These are phyloP conservation scores for Villa cingulata DNA, from an alignment of 2,888 invertebrate species.

Conservation along the genomic window DNA sequence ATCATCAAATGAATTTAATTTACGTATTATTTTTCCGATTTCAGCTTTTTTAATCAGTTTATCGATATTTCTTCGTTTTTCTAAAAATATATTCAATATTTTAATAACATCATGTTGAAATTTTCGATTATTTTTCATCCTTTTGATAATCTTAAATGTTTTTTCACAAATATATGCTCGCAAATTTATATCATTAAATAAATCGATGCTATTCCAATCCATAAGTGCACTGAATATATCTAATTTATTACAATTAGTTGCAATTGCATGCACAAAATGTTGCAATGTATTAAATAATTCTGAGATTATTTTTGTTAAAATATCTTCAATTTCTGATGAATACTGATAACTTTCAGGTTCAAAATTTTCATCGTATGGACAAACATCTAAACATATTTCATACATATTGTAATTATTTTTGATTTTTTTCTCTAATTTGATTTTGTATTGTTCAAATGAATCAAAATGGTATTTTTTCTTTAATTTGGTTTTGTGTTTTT, in stretches of 20 bases:
- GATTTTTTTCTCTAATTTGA: slow-evolving; percentile 7
- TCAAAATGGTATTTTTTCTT: no score
- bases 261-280: no score
- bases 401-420: slow-evolving; percentile 18
- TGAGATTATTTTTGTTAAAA: slow-evolving; percentile 21
- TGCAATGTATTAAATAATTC: slow-evolving; percentile 24
- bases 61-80: slow-evolving; percentile 21
- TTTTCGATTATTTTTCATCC: slow-evolving; percentile 18
- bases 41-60: slow-evolving; percentile 20
- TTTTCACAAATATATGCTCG: slow-evolving; percentile 23
- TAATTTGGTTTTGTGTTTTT: no score
- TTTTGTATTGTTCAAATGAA: slow-evolving; percentile 18
- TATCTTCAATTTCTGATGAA: slow-evolving; percentile 16
- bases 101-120: slow-evolving; percentile 23
- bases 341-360: not conserved
- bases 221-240: slow-evolving; percentile 25
- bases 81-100: slow-evolving; percentile 21
- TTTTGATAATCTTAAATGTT: slow-evolving; percentile 20
- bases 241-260: no score
- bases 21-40: slow-evolving; percentile 23
- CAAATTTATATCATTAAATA: slow-evolving; percentile 19
- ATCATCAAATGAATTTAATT: slow-evolving; percentile 11
- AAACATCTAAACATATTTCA: slow-evolving; percentile 17
- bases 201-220: slow-evolving; percentile 26
- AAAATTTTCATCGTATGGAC: slow-evolving; percentile 3